Base-by-base conservation (phyloP, 2,888 invertebrate genomes). In the Pasiphila rectangulata region DNA sequence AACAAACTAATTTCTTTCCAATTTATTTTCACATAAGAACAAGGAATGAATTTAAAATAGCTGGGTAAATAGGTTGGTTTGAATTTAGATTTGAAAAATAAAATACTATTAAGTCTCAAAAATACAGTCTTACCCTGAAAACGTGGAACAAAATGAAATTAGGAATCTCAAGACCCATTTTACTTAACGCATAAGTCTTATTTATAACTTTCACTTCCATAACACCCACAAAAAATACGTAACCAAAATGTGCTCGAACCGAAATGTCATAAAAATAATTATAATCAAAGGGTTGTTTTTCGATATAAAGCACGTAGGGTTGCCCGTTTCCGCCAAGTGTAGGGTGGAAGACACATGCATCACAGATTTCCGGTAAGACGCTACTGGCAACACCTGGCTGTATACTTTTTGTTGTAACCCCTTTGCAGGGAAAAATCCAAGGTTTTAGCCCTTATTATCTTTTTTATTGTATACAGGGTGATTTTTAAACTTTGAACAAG, bases 351-450 rank as follows among this genome's bases (percentile, higher is more conserved):
- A 79, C 83, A 83, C 77, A 83, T 83, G 83, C 78, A 75, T 72
- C 80, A 75, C 83, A 83, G 84, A 87, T 85, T 83, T 86, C 86
- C 86, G 86, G 86, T 73, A 83, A 81, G 79, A 72, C 75, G 75
- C 66, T 73, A 70, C 73, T n/a, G 66, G 54, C 68, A 70, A 73
- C 87, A 88, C 87, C 87, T 88, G 87, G 87, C 67, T 70, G 67
- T 71, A 66, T 67, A 76, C 69, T 78, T 83, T 80, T 80, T 84
- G n/a, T n/a, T n/a, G 69, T 77, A 82, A 63, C 62, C 59, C 80
- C 83, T 79, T 79, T 79, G 72, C 63, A 72, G 73, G 76, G 77
- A 80, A 75, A 72, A 75, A 47, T 49, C 16, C 32, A 32, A 32
- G 32, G 12, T 15, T 40, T 21, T 6, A 19, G 44, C 68, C 79